Conservation (phyloP, 1,140 invertebrate genomes). For the Drosophila ercepeae region DNA sequence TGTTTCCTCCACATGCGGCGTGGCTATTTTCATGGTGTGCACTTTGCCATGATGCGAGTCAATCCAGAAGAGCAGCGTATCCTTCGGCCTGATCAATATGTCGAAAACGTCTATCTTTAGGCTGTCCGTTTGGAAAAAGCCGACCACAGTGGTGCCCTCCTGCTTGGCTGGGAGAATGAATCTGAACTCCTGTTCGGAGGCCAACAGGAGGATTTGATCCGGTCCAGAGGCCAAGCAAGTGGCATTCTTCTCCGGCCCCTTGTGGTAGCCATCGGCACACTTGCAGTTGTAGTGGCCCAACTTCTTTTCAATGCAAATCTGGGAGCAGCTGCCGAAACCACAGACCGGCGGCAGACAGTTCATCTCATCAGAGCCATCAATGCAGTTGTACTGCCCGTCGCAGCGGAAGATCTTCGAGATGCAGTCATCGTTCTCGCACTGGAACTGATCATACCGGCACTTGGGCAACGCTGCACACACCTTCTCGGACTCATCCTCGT, state of each 20-base stretch:
- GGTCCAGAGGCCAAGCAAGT: slow-evolving; percentile 86
- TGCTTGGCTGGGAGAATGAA: slow-evolving; percentile 87
- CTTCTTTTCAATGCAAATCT: slow-evolving; percentile 89
- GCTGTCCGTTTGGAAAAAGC: slow-evolving; percentile 77
- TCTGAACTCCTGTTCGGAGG: slow-evolving; percentile 87
- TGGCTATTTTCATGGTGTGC: slow-evolving; percentile 82
- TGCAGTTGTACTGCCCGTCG: slow-evolving; percentile 87
- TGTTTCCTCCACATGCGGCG: slow-evolving; percentile 61
- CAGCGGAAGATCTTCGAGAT: slow-evolving; percentile 91
- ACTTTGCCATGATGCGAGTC: slow-evolving; percentile 85
- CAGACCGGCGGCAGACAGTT: slow-evolving; percentile 90
- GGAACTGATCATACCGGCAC: slow-evolving; percentile 89
- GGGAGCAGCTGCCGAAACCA: slow-evolving; percentile 89
- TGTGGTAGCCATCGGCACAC: slow-evolving; percentile 88
- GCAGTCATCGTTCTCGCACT: slow-evolving; percentile 90
- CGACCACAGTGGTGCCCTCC: slow-evolving; percentile 83
- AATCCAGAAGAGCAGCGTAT: slow-evolving; percentile 85
- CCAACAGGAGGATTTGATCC: slow-evolving; percentile 86
- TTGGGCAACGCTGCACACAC: slow-evolving; percentile 87
- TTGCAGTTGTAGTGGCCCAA: slow-evolving; percentile 87
- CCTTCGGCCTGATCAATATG: slow-evolving; percentile 83
- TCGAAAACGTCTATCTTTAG: slow-evolving; percentile 86
- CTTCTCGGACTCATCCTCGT: slow-evolving; percentile 86
- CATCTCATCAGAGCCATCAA: slow-evolving; percentile 88
- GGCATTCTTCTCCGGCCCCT: slow-evolving; percentile 83